A percentile compares a stretch with the other conserved stretches of the same genome.
phyloP scores from a whole-genome alignment of 2,888 invertebrate genomes.

The Amphimallon solstitiale region DNA sequence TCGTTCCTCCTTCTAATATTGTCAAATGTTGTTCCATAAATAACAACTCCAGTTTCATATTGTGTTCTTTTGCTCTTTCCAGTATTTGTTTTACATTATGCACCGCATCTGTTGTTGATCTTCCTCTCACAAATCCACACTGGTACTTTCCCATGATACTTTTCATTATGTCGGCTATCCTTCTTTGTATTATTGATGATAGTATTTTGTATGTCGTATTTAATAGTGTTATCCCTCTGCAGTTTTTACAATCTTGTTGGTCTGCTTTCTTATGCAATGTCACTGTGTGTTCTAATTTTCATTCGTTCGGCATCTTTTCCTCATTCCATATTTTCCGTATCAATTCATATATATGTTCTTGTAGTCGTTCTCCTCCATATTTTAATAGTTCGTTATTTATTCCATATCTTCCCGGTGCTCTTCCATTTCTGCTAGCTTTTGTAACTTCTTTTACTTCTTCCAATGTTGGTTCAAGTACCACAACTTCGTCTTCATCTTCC shows the following conservation, averaged over 20 bases:
- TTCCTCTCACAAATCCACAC: too few species aligned
- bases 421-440: conserved; percentile 37
- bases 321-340: conserved; percentile 7
- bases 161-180: not conserved
- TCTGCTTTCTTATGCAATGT: conserved; percentile 25
- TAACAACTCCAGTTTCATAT: too few species aligned
- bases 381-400: not conserved
- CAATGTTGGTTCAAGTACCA: conserved; percentile 42
- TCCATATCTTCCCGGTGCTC: conserved; percentile 33
- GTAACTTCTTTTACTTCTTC: conserved; percentile 39
- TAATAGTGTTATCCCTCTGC: conserved; percentile 21
- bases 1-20: too few species aligned
- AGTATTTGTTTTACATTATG: too few species aligned
- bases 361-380: too few species aligned
- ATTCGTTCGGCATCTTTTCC: conserved; percentile 15
- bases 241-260: conserved; percentile 15
- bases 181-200: conserved; percentile 16
- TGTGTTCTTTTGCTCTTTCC: too few species aligned
- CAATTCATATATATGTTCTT: too few species aligned
- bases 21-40: too few species aligned
- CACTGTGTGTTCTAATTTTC: not conserved
- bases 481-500: conserved; percentile 36
- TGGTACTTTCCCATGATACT: not conserved
- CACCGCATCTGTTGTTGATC: too few species aligned
- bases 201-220: conserved; percentile 17